Evolutionary conservation across 2,888 invertebrate genomes (phyloP).

Genomic region (Oegoconia quadripuncta): DNA sequence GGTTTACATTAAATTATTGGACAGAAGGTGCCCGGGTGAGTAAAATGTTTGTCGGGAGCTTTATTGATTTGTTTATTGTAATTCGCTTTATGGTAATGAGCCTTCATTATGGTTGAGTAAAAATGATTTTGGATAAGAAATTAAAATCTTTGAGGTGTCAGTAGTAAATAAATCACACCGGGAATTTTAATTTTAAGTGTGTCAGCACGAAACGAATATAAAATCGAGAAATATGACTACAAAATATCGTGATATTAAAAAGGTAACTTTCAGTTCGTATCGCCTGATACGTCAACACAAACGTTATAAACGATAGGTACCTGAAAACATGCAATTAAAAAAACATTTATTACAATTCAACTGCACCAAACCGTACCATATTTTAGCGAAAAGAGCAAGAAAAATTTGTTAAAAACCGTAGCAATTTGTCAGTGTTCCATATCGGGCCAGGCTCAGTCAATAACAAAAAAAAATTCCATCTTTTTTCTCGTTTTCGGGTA

Average conservation of each 20-base stretch:
- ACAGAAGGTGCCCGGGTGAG: conserved; percentile 24
- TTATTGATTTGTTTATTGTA: conserved; percentile 39
- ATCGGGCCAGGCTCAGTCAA: conserved; percentile 65
- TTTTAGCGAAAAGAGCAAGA: conserved; percentile 42
- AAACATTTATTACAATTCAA: conserved; percentile 39
- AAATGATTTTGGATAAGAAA: conserved; percentile 7
- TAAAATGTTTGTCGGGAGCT: conserved; percentile 23
- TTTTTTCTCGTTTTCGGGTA: conserved; percentile 64
- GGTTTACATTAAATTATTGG: conserved; percentile 41
- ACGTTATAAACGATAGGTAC: conserved; percentile 33
- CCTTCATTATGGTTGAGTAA: too few relatives aligned
- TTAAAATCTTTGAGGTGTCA: conserved; percentile 13
- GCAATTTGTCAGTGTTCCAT: conserved; percentile 71
- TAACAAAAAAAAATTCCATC: conserved; percentile 60
- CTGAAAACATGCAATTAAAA: conserved; percentile 47
- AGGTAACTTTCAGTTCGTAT: conserved; percentile 24
- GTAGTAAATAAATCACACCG: conserved; percentile 8
- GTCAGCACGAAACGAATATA: conserved; percentile 4
- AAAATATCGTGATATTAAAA: conserved; percentile 12
- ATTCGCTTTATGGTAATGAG: conserved; percentile 41
- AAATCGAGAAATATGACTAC: conserved; percentile 15
- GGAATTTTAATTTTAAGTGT: conserved; percentile 6
- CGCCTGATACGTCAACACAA: conserved; percentile 47
- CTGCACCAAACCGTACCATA: conserved; percentile 39
- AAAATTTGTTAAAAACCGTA: conserved; percentile 57